Evolutionary conservation across 2,888 invertebrate genomes (phyloP).

Genomic region (Ormyrus pomaceus): DNA sequence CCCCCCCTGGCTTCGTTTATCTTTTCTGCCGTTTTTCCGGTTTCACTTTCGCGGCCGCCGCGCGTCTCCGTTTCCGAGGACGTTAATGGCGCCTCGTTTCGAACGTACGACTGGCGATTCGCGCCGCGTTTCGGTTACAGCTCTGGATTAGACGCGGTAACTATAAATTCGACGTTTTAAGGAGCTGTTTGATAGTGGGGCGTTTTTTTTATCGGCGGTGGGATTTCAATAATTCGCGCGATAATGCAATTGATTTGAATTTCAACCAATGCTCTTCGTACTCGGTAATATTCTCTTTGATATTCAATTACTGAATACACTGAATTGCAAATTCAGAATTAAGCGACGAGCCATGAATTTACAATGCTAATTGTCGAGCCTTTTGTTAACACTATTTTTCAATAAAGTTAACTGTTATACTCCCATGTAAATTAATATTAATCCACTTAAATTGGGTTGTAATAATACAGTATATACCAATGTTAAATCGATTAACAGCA

Average conservation of each 20-base stretch:
- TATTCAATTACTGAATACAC: slow-evolving; percentile 26
- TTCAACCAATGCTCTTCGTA: not conserved
- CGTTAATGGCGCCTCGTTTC: slow-evolving; percentile 5
- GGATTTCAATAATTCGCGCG: too few relatives aligned
- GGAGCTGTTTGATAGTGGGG: too few relatives aligned
- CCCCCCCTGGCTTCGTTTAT: slow-evolving; percentile 1
- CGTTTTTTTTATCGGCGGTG: too few relatives aligned
- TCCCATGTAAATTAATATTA: too few relatives aligned
- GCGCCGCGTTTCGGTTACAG: too few relatives aligned
- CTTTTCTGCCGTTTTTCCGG: not conserved
- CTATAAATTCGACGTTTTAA: too few relatives aligned
- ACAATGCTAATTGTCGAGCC: slow-evolving; percentile 12
- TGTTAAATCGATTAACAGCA: too few relatives aligned
- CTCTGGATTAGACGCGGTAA: too few relatives aligned
- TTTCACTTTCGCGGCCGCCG: not conserved
- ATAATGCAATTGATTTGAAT: too few relatives aligned
- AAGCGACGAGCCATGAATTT: slow-evolving; percentile 12
- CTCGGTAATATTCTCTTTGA: slow-evolving; percentile 19
- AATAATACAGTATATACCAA: too few relatives aligned
- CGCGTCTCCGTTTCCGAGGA: not conserved
- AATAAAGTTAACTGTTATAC: not conserved
- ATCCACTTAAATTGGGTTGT: too few relatives aligned
- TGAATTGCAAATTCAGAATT: slow-evolving; percentile 35
- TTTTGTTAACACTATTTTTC: not conserved
- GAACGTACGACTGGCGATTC: too few relatives aligned